A percentile compares a stretch with the other conserved stretches of the same genome.
These are phyloP conservation scores for Chrysopilus asiliformis DNA, from an alignment of 2,888 invertebrate species.

Conservation along the genomic window DNA sequence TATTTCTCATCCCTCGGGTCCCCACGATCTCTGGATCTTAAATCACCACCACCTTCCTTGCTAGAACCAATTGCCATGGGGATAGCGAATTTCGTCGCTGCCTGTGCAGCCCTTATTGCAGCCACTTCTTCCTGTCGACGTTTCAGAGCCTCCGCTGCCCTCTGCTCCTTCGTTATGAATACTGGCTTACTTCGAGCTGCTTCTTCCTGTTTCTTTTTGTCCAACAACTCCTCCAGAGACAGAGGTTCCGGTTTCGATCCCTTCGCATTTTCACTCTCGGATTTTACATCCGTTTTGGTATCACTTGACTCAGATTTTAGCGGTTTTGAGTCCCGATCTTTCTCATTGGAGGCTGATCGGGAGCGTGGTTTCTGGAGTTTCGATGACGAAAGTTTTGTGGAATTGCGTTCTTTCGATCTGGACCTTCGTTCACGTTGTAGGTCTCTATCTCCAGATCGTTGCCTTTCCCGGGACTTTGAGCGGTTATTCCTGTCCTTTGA, in stretches of 20 bases:
- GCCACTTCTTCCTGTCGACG: slow-evolving; percentile 82
- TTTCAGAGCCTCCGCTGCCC: slow-evolving; percentile 78
- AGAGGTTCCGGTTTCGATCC: slow-evolving; percentile 59
- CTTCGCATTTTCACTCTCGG: slow-evolving; percentile 36
- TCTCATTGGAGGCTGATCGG: slow-evolving; percentile 5
- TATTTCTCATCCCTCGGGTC: slow-evolving; percentile 36
- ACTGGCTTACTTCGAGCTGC: slow-evolving; percentile 91
- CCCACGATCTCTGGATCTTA: slow-evolving; percentile 39
- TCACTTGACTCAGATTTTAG: slow-evolving; percentile 21
- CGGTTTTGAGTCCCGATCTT: slow-evolving; percentile 16
- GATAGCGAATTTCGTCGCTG: slow-evolving; percentile 12
- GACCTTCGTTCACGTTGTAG: slow-evolving; percentile 25
- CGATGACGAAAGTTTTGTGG: slow-evolving; percentile 22
- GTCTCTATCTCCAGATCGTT: slow-evolving; percentile 19
- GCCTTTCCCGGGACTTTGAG: slow-evolving; percentile 26
- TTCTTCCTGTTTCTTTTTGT: slow-evolving; percentile 93
- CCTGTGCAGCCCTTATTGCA: slow-evolving; percentile 55
- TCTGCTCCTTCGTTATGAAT: slow-evolving; percentile 91
- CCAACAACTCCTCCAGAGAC: slow-evolving; percentile 87
- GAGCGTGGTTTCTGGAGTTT: slow-evolving; percentile 2
- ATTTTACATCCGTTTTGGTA: slow-evolving; percentile 24
- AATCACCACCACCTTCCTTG: slow-evolving; percentile 21
- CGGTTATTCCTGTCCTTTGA: slow-evolving; percentile 23
- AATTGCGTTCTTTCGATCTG: slow-evolving; percentile 23
- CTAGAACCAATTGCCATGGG: not conserved